These are phyloP conservation scores for Cichlasoma orientale DNA, from an alignment of 2,797 vertebrate genomes.

Conservation along the genomic window DNA sequence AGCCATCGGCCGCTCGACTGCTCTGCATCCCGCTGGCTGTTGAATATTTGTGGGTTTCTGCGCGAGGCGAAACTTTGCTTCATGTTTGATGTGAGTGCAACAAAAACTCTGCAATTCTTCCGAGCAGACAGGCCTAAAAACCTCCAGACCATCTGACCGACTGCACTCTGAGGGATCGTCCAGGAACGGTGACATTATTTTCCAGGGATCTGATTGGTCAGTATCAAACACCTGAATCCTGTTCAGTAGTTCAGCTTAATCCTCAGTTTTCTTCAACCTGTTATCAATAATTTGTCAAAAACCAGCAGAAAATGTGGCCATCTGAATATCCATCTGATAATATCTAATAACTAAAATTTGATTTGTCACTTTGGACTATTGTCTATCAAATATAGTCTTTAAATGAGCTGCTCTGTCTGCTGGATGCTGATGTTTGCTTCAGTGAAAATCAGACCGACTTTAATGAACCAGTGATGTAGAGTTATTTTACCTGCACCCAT, in stretches of 20 bases:
- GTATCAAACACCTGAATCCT: no score
- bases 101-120: no score
- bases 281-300: background rate
- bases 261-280: background rate
- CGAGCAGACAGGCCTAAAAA: no score
- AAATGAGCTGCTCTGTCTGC: background rate
- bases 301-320: background rate
- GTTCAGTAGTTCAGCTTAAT: background rate
- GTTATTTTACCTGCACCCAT: slow-evolving; percentile 86
- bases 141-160: no score
- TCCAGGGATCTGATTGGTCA: no score
- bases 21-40: no score
- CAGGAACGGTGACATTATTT: no score
- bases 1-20: no score
- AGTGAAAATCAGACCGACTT: background rate
- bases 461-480: background rate
- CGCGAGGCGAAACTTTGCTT: no score
- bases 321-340: background rate
- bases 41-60: no score
- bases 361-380: background rate
- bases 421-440: background rate
- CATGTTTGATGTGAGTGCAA: no score
- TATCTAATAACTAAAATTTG: background rate
- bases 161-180: no score
- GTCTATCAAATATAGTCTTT: background rate